Evolutionary conservation across 2,888 invertebrate genomes (phyloP).

Genomic region (Gibbula magus): DNA sequence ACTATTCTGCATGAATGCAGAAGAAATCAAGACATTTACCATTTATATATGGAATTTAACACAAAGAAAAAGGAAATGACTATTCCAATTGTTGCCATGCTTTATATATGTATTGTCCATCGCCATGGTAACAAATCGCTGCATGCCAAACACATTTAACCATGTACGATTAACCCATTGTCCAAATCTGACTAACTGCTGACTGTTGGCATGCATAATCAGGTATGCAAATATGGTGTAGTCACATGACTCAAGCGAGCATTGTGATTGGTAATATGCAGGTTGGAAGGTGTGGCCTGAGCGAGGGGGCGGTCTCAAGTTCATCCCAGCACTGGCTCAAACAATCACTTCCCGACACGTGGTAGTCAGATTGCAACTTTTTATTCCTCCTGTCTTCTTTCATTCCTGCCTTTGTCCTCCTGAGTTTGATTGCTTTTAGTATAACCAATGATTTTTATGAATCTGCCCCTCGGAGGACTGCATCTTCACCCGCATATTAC

Average conservation of each 20-base stretch:
- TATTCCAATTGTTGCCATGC: no score
- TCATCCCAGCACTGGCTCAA: conserved; percentile 27
- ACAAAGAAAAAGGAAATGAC: no score
- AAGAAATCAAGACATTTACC: no score
- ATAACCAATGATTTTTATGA: neutral
- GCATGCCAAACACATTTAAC: neutral
- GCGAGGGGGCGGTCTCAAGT: neutral
- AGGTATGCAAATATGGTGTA: conserved; percentile 33
- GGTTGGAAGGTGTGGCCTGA: conserved; percentile 29
- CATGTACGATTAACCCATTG: neutral
- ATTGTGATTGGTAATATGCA: conserved; percentile 48
- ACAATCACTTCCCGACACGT: conserved; percentile 18
- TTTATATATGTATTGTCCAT: no score
- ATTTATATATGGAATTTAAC: no score
- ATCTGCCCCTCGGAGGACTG: neutral
- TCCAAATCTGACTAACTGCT: neutral
- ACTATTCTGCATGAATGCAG: no score
- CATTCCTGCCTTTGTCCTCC: conserved; percentile 3
- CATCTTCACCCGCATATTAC: conserved; percentile 21
- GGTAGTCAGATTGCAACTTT: conserved; percentile 13
- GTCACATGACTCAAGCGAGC: neutral
- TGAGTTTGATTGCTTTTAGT: neutral
- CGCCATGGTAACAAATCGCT: neutral
- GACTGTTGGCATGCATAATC: neutral
- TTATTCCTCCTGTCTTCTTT: conserved; percentile 23